These are phyloP conservation scores for Balanococcus diminutus DNA, from an alignment of 2,888 invertebrate genomes.

Conservation along the genomic window DNA sequence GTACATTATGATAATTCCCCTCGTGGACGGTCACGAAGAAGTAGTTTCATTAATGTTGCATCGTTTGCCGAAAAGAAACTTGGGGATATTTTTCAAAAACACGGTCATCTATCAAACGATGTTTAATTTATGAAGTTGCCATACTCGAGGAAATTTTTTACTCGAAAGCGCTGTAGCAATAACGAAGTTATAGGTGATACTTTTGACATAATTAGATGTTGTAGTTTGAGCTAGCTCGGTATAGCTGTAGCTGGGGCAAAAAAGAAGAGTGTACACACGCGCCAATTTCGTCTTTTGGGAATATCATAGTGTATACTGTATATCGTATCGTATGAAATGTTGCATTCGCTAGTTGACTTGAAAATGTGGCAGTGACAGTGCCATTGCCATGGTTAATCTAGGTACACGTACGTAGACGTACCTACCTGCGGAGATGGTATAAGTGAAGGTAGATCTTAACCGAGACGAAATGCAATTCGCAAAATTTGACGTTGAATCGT, in stretches of 20 bases:
- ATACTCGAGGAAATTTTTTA: slow-evolving; percentile 5
- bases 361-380: too few species aligned
- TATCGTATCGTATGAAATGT: background rate
- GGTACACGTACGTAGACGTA: background rate
- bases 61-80: slow-evolving; percentile 21
- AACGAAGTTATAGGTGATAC: slow-evolving; percentile 27
- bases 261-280: background rate
- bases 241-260: background rate
- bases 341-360: background rate
- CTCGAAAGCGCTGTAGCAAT: slow-evolving; percentile 18
- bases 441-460: background rate
- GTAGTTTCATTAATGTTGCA: slow-evolving; percentile 22
- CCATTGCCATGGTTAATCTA: too few species aligned
- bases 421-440: background rate
- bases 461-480: background rate
- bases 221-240: background rate
- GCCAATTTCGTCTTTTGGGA: background rate
- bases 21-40: slow-evolving; percentile 11
- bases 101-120: slow-evolving; percentile 23
- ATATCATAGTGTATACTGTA: background rate
- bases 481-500: slow-evolving; percentile 6
- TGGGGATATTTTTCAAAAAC: slow-evolving; percentile 8
- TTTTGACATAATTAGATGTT: slow-evolving; percentile 23
- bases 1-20: slow-evolving; percentile 23
- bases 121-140: slow-evolving; percentile 26